Conservation (phyloP, 2,113 vertebrate genomes). For the Pterocles gutturalis region DNA sequence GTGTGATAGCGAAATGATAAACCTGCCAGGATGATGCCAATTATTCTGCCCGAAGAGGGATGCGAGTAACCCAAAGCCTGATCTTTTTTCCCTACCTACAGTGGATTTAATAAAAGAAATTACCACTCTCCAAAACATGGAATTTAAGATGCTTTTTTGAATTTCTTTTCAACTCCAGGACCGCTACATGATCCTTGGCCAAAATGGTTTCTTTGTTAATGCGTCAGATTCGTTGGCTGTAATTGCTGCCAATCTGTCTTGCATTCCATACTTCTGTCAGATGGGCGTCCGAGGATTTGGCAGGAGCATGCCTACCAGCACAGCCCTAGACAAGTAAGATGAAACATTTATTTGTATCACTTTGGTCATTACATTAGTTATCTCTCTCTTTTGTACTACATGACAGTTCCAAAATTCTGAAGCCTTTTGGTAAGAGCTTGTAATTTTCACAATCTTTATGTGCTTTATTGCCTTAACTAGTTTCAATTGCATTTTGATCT, state of each 20-base stretch:
- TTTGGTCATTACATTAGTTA: background rate
- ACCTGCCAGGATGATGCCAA: background rate
- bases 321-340: conserved; percentile 92
- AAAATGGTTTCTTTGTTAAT: conserved; percentile 96
- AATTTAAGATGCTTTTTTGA: background rate
- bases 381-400: background rate
- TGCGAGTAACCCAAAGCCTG: background rate
- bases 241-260: conserved; percentile 94
- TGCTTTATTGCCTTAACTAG: background rate
- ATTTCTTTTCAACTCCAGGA: conserved; percentile 82
- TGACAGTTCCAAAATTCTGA: background rate
- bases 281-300: conserved; percentile 91
- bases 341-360: background rate
- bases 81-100: background rate
- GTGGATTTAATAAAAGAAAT: background rate
- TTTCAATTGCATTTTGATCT: background rate
- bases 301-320: conserved; percentile 95
- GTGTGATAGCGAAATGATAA: background rate
- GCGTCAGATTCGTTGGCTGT: conserved; percentile 95
- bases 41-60: background rate
- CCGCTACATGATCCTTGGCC: conserved; percentile 96
- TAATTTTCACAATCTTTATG: background rate
- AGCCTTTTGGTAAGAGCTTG: background rate
- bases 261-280: conserved; percentile 95
- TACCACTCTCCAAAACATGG: background rate